These are phyloP conservation scores for Mythimna vitellina DNA, from an alignment of 2,888 invertebrate genomes.

Conservation along the genomic window DNA sequence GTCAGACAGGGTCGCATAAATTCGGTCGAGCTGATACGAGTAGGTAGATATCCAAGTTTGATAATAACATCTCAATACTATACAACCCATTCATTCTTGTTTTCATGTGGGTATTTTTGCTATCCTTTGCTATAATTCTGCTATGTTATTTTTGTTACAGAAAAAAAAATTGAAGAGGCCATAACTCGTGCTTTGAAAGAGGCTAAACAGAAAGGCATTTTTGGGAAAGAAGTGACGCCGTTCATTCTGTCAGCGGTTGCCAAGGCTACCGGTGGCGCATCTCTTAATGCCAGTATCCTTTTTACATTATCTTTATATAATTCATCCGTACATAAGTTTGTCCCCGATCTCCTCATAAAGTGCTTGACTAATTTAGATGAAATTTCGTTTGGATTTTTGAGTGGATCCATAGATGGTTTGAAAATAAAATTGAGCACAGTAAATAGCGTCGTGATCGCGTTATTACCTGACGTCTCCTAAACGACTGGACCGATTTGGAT, in stretches of 20 bases:
- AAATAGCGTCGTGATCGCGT: too few relatives aligned
- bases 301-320: neutral
- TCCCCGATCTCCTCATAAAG: too few relatives aligned
- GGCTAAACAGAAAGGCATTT: slow-evolving; percentile 91
- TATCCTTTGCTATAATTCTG: neutral
- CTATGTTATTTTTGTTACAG: slow-evolving; percentile 69
- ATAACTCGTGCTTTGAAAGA: slow-evolving; percentile 93
- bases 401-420: too few relatives aligned
- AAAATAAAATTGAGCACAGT: too few relatives aligned
- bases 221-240: slow-evolving; percentile 98
- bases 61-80: slow-evolving; percentile 22
- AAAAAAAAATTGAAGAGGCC: slow-evolving; percentile 91
- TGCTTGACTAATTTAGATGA: too few relatives aligned
- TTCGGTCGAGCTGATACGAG: neutral
- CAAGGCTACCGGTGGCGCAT: slow-evolving; percentile 95
- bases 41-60: neutral
- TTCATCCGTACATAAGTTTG: too few relatives aligned
- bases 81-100: slow-evolving; percentile 9
- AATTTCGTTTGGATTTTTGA: too few relatives aligned
- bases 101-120: slow-evolving; percentile 1
- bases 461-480: too few relatives aligned
- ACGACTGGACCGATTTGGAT: too few relatives aligned
- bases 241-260: slow-evolving; percentile 95
- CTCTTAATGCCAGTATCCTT: slow-evolving; percentile 96
- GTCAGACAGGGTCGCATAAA: neutral